These are phyloP conservation scores for Drosophila seguyi DNA, from an alignment of 1,140 invertebrate species.

Conservation along the genomic window DNA sequence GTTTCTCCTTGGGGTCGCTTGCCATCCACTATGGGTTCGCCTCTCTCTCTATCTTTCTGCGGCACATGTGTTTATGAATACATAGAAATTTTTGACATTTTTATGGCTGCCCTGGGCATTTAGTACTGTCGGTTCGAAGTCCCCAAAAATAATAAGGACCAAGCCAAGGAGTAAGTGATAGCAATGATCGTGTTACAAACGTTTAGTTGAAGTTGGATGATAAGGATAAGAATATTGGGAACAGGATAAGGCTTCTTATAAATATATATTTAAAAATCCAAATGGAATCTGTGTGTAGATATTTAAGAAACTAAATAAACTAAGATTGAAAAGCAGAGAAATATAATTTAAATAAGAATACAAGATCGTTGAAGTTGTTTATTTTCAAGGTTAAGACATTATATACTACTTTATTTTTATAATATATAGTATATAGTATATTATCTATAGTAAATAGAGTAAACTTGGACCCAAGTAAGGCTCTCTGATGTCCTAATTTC, in stretches of 20 bases:
- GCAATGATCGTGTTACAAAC: conserved; percentile 51
- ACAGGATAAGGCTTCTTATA: conserved; percentile 1
- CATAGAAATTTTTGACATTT: conserved; percentile 75
- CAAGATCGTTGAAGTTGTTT: not conserved
- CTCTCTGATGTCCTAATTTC: not conserved
- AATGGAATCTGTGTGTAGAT: not conserved
- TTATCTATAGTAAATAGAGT: too few species aligned
- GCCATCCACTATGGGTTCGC: conserved; percentile 25
- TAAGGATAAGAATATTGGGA: conserved; percentile 14
- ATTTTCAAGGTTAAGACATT: too few species aligned
- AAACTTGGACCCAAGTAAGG: not conserved
- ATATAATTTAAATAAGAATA: not conserved
- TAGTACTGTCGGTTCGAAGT: conserved; percentile 6
- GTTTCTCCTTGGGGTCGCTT: conserved; percentile 55
- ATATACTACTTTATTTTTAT: too few species aligned
- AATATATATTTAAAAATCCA: not conserved
- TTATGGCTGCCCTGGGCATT: conserved; percentile 69
- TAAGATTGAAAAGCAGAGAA: not conserved
- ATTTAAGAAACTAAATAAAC: not conserved
- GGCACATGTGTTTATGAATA: conserved; percentile 80
- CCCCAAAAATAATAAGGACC: conserved; percentile 18
- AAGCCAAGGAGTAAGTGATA: conserved; percentile 27
- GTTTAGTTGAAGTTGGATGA: conserved; percentile 31
- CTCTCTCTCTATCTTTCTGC: conserved; percentile 1
- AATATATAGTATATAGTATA: conserved; percentile 6